Evolutionary conservation across 1,140 invertebrate species (phyloP).

Genomic region (Solen grandis): DNA sequence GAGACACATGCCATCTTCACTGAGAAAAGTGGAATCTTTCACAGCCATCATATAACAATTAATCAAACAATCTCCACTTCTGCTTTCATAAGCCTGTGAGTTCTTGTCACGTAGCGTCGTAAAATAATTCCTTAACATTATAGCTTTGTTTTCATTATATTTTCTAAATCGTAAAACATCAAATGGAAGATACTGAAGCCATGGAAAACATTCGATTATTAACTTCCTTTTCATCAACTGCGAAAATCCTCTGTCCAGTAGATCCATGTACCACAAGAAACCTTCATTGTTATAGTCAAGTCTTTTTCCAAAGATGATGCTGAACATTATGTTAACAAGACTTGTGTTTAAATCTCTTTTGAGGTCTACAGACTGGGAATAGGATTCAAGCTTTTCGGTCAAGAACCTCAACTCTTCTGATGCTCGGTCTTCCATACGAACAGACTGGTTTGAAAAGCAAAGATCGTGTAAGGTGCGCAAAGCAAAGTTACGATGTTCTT

Average conservation of each 20-base stretch:
- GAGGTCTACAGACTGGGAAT: too few relatives aligned
- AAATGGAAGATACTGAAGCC: too few relatives aligned
- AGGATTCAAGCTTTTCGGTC: too few relatives aligned
- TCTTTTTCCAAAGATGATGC: too few relatives aligned
- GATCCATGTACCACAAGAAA: too few relatives aligned
- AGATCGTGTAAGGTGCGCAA: neutral
- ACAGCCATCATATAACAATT: neutral
- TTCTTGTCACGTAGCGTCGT: neutral
- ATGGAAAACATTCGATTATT: too few relatives aligned
- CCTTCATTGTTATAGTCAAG: too few relatives aligned
- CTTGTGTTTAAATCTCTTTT: too few relatives aligned
- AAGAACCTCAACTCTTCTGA: neutral
- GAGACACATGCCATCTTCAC: conserved; percentile 74
- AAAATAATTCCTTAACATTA: neutral
- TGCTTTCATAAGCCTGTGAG: neutral
- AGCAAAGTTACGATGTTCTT: neutral
- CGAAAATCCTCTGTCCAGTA: too few relatives aligned
- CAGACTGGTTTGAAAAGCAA: neutral
- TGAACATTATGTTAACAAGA: too few relatives aligned
- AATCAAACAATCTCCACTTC: neutral
- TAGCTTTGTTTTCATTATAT: neutral
- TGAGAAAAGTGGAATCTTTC: conserved; percentile 67
- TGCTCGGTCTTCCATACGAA: neutral
- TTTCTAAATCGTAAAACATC: conserved; percentile 6
- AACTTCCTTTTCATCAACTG: too few relatives aligned